Conservation (phyloP, 2,888 invertebrate genomes). For the Hipparchia semele region DNA sequence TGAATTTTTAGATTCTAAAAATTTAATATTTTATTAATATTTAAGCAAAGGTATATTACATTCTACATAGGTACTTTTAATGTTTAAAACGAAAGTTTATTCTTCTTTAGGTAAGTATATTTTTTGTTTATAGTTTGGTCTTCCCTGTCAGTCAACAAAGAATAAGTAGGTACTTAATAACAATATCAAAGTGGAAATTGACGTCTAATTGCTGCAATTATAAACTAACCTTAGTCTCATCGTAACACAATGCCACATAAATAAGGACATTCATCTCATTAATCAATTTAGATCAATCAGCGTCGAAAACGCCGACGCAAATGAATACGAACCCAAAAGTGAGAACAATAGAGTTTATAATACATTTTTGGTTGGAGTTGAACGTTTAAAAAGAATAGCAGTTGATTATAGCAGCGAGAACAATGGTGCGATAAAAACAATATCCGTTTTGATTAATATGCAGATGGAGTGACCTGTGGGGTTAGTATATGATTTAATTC, state of each 20-base stretch:
- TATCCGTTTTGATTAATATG: conserved; percentile 45
- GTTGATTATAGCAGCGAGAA: conserved; percentile 36
- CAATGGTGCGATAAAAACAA: conserved; percentile 47
- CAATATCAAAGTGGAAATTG: conserved; percentile 8
- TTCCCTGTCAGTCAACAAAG: conserved; percentile 1
- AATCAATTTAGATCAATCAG: conserved; percentile 34
- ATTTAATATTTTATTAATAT: no score
- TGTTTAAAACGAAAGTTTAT: no score
- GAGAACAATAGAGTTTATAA: conserved; percentile 18
- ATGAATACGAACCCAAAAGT: conserved; percentile 12
- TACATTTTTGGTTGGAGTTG: conserved; percentile 15
- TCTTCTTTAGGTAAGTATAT: no score
- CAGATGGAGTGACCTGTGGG: conserved; percentile 36
- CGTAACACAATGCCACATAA: conserved; percentile 18
- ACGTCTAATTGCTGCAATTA: conserved; percentile 39
- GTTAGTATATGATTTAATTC: no score
- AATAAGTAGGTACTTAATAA: neutral
- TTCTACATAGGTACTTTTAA: no score
- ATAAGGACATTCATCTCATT: conserved; percentile 31
- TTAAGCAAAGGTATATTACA: no score
- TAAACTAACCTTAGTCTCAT: conserved; percentile 26
- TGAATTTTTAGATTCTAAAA: no score
- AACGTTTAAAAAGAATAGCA: conserved; percentile 27
- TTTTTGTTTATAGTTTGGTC: neutral
- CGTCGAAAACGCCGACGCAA: neutral